Evolutionary conservation across 2,113 vertebrate genomes (phyloP).

Genomic region (Oncorhynchus clarkii): DNA sequence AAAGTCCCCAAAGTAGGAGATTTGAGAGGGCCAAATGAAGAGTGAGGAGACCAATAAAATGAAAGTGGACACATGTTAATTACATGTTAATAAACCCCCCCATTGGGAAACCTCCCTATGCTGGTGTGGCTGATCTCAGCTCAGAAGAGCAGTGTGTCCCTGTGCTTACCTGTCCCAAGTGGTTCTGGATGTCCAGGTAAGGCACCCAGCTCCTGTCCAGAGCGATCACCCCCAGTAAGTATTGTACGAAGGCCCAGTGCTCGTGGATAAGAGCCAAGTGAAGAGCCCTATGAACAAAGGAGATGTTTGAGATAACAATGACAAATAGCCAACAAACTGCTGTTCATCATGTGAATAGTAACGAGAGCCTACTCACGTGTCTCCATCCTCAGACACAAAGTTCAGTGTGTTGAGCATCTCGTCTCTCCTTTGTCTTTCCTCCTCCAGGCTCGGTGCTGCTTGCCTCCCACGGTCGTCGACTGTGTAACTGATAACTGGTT

Average conservation of each 20-base stretch:
- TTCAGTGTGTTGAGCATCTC: constrained; percentile 55
- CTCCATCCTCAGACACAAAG: constrained; percentile 78
- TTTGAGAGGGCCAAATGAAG: not conserved
- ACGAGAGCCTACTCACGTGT: constrained; percentile 68
- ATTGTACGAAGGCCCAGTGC: constrained; percentile 73
- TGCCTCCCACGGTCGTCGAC: not conserved
- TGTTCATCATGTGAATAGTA: not conserved
- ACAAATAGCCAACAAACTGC: not conserved
- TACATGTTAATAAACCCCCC: no score
- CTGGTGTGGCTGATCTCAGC: not conserved
- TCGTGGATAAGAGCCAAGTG: constrained; percentile 80
- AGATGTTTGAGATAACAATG: not conserved
- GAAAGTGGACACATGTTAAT: not conserved
- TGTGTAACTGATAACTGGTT: constrained; percentile 2
- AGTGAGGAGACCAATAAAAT: not conserved
- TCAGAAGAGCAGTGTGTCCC: not conserved
- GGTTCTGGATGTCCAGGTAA: constrained; percentile 80
- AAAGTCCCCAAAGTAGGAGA: no score
- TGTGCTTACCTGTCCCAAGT: constrained; percentile 74
- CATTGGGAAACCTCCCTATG: no score
- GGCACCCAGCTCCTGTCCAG: constrained; percentile 56
- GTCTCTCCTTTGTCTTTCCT: constrained; percentile 23
- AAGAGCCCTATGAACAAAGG: constrained; percentile 56
- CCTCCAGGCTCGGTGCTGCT: constrained; percentile 8
- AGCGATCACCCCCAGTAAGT: constrained; percentile 62